Evolutionary conservation across 2,113 vertebrate genomes (phyloP).

Genomic region (Tautogolabrus adspersus): DNA sequence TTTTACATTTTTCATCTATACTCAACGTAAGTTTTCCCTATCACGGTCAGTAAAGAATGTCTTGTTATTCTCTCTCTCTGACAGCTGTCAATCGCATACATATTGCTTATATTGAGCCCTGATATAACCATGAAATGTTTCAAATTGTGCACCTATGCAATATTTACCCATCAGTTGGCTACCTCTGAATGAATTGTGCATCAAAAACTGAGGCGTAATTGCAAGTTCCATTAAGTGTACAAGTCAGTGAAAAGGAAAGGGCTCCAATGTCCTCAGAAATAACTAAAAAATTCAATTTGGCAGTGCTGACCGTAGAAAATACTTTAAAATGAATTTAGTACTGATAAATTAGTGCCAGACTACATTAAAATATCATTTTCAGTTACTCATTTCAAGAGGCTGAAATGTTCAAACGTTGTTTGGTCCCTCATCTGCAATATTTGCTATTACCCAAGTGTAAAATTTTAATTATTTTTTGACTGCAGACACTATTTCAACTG

Average conservation of each 20-base stretch:
- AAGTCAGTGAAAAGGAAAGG: not conserved
- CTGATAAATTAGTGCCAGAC: not conserved
- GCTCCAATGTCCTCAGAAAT: not conserved
- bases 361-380: not conserved
- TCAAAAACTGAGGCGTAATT: constrained; percentile 7
- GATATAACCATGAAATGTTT: constrained; percentile 14
- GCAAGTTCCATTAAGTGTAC: not conserved
- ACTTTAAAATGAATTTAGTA: not conserved
- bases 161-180: constrained; percentile 11
- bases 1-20: constrained; percentile 5
- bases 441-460: constrained; percentile 31
- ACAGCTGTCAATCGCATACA: constrained; percentile 52
- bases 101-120: constrained; percentile 34
- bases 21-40: constrained; percentile 1
- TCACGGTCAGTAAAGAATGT: not conserved
- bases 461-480: constrained; percentile 49
- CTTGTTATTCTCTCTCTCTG: not conserved
- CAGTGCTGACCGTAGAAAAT: not conserved
- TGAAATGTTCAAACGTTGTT: constrained; percentile 16
- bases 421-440: constrained; percentile 8
- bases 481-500: constrained; percentile 30
- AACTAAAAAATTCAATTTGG: not conserved
- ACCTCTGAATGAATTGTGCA: constrained; percentile 3
- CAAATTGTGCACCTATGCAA: constrained; percentile 30
- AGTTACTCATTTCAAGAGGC: constrained; percentile 7